A percentile compares a stretch with the other conserved stretches of the same genome.
Evolutionary conservation across 2,113 vertebrate species (phyloP).

Genomic region (Dolichotis patagonum): DNA sequence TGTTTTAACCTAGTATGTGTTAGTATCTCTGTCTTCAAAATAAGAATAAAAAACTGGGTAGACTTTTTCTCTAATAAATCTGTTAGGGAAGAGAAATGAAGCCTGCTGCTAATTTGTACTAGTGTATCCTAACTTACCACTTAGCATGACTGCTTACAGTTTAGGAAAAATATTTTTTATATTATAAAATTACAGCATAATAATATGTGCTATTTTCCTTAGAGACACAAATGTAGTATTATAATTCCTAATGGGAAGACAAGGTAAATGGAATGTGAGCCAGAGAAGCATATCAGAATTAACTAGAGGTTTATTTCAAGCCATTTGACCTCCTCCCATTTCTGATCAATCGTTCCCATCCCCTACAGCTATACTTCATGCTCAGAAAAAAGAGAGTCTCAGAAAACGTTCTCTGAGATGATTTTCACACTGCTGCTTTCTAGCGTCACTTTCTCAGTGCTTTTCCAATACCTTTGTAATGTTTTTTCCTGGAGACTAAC

Average conservation of each 20-base stretch:
- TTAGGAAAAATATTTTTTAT: constrained; percentile 43
- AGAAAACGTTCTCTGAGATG: not conserved
- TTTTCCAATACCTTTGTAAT: not conserved
- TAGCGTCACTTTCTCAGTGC: not conserved
- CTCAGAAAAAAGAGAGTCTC: not conserved
- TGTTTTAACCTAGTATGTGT: constrained; percentile 25
- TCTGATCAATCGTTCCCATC: not conserved
- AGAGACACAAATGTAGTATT: not conserved
- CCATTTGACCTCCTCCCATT: not conserved
- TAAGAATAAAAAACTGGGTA: not conserved
- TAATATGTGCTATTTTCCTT: constrained; percentile 5
- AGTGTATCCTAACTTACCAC: not conserved
- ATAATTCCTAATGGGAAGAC: not conserved
- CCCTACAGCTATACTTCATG: not conserved
- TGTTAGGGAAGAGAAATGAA: not conserved
- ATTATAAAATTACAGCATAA: constrained; percentile 12
- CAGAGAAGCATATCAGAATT: constrained; percentile 13
- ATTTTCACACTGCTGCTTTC: not conserved
- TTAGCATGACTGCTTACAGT: not conserved
- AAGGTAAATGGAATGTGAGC: not conserved
- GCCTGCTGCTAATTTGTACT: not conserved
- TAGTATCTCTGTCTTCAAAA: not conserved
- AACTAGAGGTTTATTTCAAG: not conserved
- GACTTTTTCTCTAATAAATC: not conserved
- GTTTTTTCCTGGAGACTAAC: not conserved